Base-by-base conservation (phyloP, 2,888 invertebrate genomes). In the Eilema depressum region DNA sequence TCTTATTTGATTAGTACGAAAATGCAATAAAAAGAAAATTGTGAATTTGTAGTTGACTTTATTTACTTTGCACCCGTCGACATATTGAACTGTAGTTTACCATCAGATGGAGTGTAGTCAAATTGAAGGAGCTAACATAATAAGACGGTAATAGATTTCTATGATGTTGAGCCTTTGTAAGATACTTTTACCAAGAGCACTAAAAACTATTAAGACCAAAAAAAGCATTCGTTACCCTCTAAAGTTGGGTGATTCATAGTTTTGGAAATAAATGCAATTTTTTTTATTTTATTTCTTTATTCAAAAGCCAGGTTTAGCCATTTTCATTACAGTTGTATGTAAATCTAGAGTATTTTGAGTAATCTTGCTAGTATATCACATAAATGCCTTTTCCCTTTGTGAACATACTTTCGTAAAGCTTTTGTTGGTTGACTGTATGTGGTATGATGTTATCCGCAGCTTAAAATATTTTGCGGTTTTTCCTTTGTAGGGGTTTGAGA, bases 331-430 rank as follows among this genome's bases (percentile, higher is more conserved):
- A 2, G 20, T 20, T 20, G 3, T 67, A 41, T 60, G 57, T 28
- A 66, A 60, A 67, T 59, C 47, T 67, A 61, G 28, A n/a, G 67
- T 63, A 41, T 67, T 71, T 57, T 20, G 47, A 23, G 23, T 56
- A 70, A 26, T 63, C 33, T 59, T n/a, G 57, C 57, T 63, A 53
- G 57, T 28, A 30, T 59, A 64, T 20, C 69, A 64, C 20, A 30
- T 47, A 25, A 12, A n/a, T 26, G 17, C 28, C 59, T 41, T 59
- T 64, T 64, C 59, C 41, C 64, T 64, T 64, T 64, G 59, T 69
- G 59, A 28, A 64, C 41, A 59, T 28, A 63, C 63, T 63, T 63
- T 37, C 57, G 53, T 56, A 37, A 62, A 62, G 56, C 53, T 68
- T 68, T 53, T 56, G 68, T 53, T 47, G 60, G 60, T 60, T 41